Evolutionary conservation across 1,140 invertebrate species (phyloP), one percentile per base, ranked within the genome.

Genomic region (Thereuonema tuberculata): DNA sequence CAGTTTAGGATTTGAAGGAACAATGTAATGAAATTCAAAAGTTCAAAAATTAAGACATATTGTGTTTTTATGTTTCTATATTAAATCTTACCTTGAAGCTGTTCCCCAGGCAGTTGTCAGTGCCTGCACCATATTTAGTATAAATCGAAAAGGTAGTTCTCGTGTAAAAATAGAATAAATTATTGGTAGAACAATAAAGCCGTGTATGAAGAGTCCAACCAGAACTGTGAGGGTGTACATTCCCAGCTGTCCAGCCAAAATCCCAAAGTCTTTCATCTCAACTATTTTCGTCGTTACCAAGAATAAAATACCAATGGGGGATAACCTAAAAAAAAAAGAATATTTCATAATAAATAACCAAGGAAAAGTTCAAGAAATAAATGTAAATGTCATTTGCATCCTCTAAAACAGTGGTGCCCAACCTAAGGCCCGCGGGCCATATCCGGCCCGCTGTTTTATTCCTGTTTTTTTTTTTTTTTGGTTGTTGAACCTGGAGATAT

Each of bases 151-250:
- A 0, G 92, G 92, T 56, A 90, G 69, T 61, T 81, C 81, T 64
- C 85, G 80, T 0, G 86, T 87, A 27, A 83, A 81, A 47, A 91
- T 64, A 58, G 86, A 85, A 71, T 87, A 93, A 20, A 94, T 80
- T 0, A 87, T 69, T 0, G 91, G 89, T 27, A 98, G 78, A 0
- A 91, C 85, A 2, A 92, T 81, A 61, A 93, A 85, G 5, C 92
- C 91, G 67, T 98, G 94, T 17, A 96, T 77, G 65, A 91, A 82
- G 12, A 97, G 77, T 5, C 93, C 93, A 46, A 86, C 69, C 37
- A 97, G 74, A 0, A 97, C 93, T 0, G 93, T 96, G 60, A 87
- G 71, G 67, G 95, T 93, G 73, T 96, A 98, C 72, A 89, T 75
- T 21, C 93, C 93, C 28, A 98, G 76, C 61, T 89, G 84, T 14